A percentile compares a stretch with the other conserved stretches of the same genome.
Conservation (phyloP, 1,140 invertebrate genomes). For the Magallana gigas region DNA sequence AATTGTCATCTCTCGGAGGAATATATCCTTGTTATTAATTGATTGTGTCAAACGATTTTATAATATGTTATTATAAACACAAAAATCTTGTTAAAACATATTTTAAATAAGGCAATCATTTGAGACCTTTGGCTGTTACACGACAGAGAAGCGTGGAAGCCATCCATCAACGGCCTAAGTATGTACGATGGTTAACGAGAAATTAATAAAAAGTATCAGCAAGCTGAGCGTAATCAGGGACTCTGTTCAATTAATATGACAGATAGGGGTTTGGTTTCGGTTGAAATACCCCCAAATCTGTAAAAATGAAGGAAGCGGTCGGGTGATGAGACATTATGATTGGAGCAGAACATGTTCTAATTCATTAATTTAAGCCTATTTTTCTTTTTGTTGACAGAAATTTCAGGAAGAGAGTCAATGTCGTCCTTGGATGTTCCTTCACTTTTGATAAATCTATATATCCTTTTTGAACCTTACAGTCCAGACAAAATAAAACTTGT, state of each 20-base stretch:
- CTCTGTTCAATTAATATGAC: conserved; percentile 2
- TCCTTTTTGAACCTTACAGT: neutral
- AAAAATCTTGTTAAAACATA: no score
- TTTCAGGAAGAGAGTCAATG: neutral
- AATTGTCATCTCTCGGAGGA: no score
- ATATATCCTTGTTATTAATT: neutral
- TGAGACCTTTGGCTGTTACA: conserved; percentile 2
- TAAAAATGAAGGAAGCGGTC: neutral
- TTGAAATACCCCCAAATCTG: neutral
- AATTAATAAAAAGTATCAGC: neutral
- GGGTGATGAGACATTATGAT: neutral
- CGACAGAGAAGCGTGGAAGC: neutral
- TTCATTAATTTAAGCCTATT: neutral
- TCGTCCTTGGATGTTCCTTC: neutral
- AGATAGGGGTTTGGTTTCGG: neutral
- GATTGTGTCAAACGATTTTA: neutral
- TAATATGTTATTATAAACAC: neutral
- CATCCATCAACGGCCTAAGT: neutral
- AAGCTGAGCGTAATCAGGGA: neutral
- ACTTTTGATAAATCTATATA: neutral
- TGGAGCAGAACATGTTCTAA: neutral
- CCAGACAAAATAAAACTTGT: neutral
- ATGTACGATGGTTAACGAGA: neutral
- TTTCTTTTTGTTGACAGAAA: neutral
- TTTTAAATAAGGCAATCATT: no score